Evolutionary conservation across 2,113 vertebrate species (phyloP).

Genomic region (Poeciliopsis turrubarensis): DNA sequence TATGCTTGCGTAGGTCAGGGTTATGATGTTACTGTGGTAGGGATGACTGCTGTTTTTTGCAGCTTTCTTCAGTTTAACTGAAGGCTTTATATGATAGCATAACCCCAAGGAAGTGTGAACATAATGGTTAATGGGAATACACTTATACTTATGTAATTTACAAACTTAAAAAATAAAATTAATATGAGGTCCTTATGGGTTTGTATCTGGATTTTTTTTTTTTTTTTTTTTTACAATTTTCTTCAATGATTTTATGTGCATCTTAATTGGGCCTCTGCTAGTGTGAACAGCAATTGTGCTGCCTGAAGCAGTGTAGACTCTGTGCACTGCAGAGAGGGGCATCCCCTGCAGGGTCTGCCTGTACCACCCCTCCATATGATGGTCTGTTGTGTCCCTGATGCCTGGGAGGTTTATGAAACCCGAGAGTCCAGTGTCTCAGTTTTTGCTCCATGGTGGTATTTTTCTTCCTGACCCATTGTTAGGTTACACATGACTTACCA

Average conservation of each 20-base stretch:
- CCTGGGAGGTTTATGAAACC: slow-evolving; percentile 65
- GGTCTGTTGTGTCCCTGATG: slow-evolving; percentile 61
- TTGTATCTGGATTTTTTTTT: neutral
- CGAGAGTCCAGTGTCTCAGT: slow-evolving; percentile 68
- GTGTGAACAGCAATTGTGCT: slow-evolving; percentile 42
- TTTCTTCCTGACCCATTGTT: slow-evolving; percentile 72
- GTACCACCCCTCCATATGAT: slow-evolving; percentile 64
- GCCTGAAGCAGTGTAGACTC: slow-evolving; percentile 52
- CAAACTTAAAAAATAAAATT: neutral
- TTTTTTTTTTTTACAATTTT: neutral
- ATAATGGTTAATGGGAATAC: slow-evolving; percentile 9
- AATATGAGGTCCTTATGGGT: neutral
- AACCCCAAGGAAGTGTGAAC: slow-evolving; percentile 55
- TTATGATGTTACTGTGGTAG: slow-evolving; percentile 73
- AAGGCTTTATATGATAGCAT: slow-evolving; percentile 59
- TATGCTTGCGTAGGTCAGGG: slow-evolving; percentile 53
- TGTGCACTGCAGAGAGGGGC: slow-evolving; percentile 62
- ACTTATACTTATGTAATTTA: neutral
- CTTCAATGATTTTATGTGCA: slow-evolving; percentile 36
- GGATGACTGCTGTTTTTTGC: slow-evolving; percentile 65
- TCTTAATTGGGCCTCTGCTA: slow-evolving; percentile 21
- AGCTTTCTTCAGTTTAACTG: slow-evolving; percentile 72
- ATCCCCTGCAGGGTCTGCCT: slow-evolving; percentile 65
- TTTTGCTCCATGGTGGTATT: slow-evolving; percentile 70
- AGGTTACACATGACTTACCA: slow-evolving; percentile 72